These are phyloP conservation scores for Pseudococcus jackbeardsleyi DNA, from an alignment of 2,888 invertebrate species.

Conservation along the genomic window DNA sequence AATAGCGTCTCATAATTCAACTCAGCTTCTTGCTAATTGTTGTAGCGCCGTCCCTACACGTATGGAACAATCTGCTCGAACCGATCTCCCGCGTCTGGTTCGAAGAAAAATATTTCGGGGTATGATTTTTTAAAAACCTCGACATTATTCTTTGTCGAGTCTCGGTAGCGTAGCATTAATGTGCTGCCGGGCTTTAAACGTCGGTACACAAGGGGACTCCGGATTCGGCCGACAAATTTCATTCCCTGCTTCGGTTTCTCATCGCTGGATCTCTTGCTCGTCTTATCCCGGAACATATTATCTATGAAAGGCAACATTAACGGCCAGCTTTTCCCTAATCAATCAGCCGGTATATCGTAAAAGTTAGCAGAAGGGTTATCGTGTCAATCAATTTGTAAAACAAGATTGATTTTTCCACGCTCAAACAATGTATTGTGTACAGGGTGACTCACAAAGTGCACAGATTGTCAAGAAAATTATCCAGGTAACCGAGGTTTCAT, in stretches of 20 bases:
- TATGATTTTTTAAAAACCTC: neutral
- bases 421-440: slow-evolving; percentile 24
- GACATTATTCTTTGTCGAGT: neutral
- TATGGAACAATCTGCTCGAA: slow-evolving; percentile 11
- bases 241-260: neutral
- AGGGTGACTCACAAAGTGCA: neutral
- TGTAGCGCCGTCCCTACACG: neutral
- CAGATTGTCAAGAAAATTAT: neutral
- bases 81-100: slow-evolving; percentile 1
- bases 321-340: slow-evolving; percentile 56
- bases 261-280: neutral
- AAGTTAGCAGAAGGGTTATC: slow-evolving; percentile 51
- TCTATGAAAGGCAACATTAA: slow-evolving; percentile 55
- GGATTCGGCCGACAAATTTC: neutral
- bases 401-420: slow-evolving; percentile 61
- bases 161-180: neutral
- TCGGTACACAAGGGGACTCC: neutral
- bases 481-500: too few species aligned
- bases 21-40: slow-evolving; percentile 22
- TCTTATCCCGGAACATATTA: slow-evolving; percentile 44
- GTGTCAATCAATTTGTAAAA: slow-evolving; percentile 63
- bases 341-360: slow-evolving; percentile 48
- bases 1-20: slow-evolving; percentile 52
- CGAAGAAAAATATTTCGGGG: neutral
- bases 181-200: neutral